These are phyloP conservation scores for Pyrrhia umbra DNA, from an alignment of 2,888 invertebrate genomes.

Conservation along the genomic window DNA sequence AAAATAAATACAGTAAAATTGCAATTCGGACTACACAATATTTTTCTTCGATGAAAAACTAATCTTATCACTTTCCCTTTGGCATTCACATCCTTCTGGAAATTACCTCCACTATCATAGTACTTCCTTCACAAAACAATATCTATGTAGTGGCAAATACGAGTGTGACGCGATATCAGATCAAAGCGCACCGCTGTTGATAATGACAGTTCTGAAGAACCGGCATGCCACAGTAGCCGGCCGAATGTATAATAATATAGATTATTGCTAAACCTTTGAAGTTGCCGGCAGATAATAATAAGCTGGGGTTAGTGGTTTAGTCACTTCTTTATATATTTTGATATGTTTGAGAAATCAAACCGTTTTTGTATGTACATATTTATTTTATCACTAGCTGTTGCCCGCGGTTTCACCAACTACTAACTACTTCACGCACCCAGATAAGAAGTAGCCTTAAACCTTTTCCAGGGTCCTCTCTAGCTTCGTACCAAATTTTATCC, in stretches of 20 bases:
- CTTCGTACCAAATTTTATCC: no score
- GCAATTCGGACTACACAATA: slow-evolving; percentile 1
- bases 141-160: slow-evolving; percentile 82
- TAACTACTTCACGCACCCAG: no score
- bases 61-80: slow-evolving; percentile 50
- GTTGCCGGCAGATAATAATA: slow-evolving; percentile 68
- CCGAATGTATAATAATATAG: slow-evolving; percentile 71
- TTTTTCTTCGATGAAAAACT: slow-evolving; percentile 10
- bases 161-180: slow-evolving; percentile 78
- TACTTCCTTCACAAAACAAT: slow-evolving; percentile 73
- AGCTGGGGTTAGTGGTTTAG: slow-evolving; percentile 56
- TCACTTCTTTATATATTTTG: slow-evolving; percentile 31
- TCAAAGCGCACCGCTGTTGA: slow-evolving; percentile 77
- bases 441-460: no score
- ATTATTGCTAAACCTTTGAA: slow-evolving; percentile 77
- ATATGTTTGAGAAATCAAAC: slow-evolving; percentile 49
- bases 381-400: no score
- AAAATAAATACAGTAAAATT: neutral
- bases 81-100: slow-evolving; percentile 44
- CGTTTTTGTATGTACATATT: no score
- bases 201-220: slow-evolving; percentile 77
- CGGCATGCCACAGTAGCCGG: slow-evolving; percentile 81
- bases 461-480: no score
- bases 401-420: no score
- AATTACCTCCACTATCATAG: slow-evolving; percentile 53